A percentile compares a stretch with the other conserved stretches of the same genome.
Evolutionary conservation across 2,113 vertebrate species (phyloP).

Genomic region (Circaetus gallicus): DNA sequence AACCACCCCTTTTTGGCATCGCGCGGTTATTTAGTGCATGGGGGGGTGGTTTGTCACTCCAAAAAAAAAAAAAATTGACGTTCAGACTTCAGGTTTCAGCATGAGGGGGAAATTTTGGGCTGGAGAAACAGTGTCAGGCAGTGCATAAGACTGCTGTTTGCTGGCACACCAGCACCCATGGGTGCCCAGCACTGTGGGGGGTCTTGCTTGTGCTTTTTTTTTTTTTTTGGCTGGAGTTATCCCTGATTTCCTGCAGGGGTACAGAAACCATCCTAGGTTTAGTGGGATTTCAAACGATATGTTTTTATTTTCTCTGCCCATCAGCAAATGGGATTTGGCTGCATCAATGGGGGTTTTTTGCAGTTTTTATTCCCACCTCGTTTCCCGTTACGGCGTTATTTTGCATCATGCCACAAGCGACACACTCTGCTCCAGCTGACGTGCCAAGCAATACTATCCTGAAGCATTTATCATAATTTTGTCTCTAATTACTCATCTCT

Average conservation of each 20-base stretch:
- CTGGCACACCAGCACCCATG: neutral
- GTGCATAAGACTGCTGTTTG: neutral
- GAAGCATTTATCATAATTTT: neutral
- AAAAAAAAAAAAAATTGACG: neutral
- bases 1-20: neutral
- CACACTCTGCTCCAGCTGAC: neutral
- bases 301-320: neutral
- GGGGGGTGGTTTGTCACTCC: neutral
- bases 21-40: neutral
- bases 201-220: neutral
- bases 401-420: fast-evolving
- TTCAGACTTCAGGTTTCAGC: neutral
- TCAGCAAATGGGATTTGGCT: neutral
- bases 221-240: neutral
- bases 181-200: neutral
- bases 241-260: neutral
- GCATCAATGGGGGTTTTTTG: neutral
- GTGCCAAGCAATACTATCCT: fast-evolving
- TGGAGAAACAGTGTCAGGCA: fast-evolving
- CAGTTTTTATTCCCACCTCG: neutral
- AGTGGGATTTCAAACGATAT: fast-evolving
- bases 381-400: fast-evolving
- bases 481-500: neutral
- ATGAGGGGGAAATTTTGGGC: neutral
- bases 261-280: fast-evolving